Evolutionary conservation across 2,888 invertebrate species (phyloP).

Genomic region (Isotomurus palustris): DNA sequence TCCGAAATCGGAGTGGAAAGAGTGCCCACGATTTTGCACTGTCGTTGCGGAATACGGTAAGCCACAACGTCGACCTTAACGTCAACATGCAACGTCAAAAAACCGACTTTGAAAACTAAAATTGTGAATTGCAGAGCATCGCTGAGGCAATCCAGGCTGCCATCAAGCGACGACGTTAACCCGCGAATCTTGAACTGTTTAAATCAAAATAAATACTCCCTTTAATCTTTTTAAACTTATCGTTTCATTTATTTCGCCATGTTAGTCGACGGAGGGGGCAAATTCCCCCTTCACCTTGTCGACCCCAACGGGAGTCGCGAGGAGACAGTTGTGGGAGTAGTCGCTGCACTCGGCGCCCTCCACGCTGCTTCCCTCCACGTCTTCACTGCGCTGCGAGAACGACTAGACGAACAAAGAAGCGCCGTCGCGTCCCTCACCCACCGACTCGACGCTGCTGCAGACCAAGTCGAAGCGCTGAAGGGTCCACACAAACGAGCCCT

Average conservation of each 20-base stretch:
- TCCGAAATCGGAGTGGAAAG: conserved; percentile 36
- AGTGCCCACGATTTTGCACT: conserved; percentile 7
- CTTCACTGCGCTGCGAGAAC: conserved; percentile 34
- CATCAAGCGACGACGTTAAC: no score
- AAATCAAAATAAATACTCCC: not conserved
- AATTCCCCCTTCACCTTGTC: conserved; percentile 39
- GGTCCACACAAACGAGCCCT: conserved; percentile 39
- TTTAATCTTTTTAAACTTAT: not conserved
- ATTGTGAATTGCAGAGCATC: no score
- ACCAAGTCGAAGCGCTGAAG: conserved; percentile 30
- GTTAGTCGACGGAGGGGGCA: conserved; percentile 37
- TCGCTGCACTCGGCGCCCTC: conserved; percentile 39
- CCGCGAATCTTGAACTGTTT: no score
- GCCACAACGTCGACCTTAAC: no score
- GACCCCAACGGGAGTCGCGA: conserved; percentile 39
- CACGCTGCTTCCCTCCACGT: conserved; percentile 38
- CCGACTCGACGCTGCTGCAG: conserved; percentile 27
- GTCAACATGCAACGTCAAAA: no score
- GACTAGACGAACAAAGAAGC: conserved; percentile 30
- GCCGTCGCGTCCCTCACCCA: conserved; percentile 19
- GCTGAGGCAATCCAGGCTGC: no score
- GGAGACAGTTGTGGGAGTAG: conserved; percentile 42
- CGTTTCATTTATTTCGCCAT: conserved; percentile 25
- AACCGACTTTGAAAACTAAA: no score
- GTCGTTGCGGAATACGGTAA: no score